Conservation (phyloP, 2,888 invertebrate species). For the Xestoiulus laeticollis region DNA sequence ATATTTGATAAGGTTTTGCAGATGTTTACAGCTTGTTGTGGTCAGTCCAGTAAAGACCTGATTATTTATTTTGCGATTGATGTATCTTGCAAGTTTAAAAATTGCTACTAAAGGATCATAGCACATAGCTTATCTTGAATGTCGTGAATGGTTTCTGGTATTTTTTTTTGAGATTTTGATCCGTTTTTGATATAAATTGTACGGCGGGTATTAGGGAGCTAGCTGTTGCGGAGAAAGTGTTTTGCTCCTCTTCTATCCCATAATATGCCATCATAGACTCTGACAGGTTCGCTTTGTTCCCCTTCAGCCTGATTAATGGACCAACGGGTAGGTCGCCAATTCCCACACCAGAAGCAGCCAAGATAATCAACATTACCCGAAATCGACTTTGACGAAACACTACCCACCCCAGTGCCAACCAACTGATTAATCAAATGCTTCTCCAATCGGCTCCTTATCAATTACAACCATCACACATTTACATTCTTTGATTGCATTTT, state of each 20-base stretch:
- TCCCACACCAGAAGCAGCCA: conserved; percentile 50
- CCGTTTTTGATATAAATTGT: conserved; percentile 30
- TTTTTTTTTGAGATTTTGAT: background rate
- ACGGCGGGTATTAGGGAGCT: background rate
- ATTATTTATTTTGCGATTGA: background rate
- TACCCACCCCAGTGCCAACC: conserved; percentile 18
- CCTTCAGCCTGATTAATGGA: conserved; percentile 51
- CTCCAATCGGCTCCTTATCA: conserved; percentile 47
- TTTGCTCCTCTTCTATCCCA: conserved; percentile 20
- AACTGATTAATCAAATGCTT: conserved; percentile 50
- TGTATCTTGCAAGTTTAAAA: background rate
- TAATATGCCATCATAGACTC: conserved; percentile 25
- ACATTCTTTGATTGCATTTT: conserved; percentile 46
- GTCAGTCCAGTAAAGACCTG: background rate
- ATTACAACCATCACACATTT: conserved; percentile 51
- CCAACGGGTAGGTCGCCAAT: conserved; percentile 43
- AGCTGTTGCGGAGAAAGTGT: conserved; percentile 34
- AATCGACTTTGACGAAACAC: conserved; percentile 18
- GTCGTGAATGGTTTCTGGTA: background rate
- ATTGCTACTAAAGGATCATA: background rate
- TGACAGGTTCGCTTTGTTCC: conserved; percentile 49
- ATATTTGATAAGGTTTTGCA: background rate
- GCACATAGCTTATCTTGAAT: background rate
- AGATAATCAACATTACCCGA: conserved; percentile 45
- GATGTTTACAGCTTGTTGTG: background rate